These are phyloP conservation scores for Paralvinella palmiformis DNA, from an alignment of 1,140 invertebrate species.

Conservation along the genomic window DNA sequence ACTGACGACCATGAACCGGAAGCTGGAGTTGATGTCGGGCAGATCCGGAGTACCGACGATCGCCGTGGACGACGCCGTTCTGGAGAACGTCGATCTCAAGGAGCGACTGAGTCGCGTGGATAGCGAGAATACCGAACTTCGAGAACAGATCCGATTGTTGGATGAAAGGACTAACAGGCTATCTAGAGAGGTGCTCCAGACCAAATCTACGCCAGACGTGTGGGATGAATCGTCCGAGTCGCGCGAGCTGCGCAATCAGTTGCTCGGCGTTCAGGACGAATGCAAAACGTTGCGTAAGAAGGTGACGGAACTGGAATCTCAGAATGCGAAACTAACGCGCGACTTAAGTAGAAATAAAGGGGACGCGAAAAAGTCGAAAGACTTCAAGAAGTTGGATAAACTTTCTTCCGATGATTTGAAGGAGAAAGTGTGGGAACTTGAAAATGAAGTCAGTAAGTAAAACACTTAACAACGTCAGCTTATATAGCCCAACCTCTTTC, in stretches of 20 bases:
- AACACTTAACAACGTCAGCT: background rate
- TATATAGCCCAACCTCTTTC: no score
- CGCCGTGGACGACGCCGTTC: constrained; percentile 33
- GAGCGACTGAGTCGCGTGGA: constrained; percentile 29
- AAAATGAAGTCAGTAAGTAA: constrained; percentile 43
- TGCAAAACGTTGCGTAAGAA: constrained; percentile 17
- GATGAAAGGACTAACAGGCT: constrained; percentile 47
- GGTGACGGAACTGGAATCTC: constrained; percentile 25
- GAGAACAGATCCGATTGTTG: constrained; percentile 58
- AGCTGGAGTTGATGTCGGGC: constrained; percentile 45
- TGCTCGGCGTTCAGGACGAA: constrained; percentile 23
- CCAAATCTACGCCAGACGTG: background rate
- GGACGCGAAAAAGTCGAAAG: constrained; percentile 11
- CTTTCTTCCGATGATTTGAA: constrained; percentile 22
- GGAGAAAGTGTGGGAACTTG: constrained; percentile 38
- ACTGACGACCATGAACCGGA: constrained; percentile 65
- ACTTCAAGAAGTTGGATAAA: constrained; percentile 7
- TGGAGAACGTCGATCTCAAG: constrained; percentile 33
- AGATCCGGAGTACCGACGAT: constrained; percentile 22
- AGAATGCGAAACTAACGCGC: constrained; percentile 15
- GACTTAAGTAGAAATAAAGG: constrained; percentile 6
- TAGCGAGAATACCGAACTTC: constrained; percentile 40
- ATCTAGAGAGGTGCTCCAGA: constrained; percentile 15
- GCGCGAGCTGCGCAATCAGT: constrained; percentile 20
- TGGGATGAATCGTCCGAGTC: constrained; percentile 31